phyloP scores from a whole-genome alignment of 2,797 vertebrate genomes.

The Lithobates sylvaticus region DNA sequence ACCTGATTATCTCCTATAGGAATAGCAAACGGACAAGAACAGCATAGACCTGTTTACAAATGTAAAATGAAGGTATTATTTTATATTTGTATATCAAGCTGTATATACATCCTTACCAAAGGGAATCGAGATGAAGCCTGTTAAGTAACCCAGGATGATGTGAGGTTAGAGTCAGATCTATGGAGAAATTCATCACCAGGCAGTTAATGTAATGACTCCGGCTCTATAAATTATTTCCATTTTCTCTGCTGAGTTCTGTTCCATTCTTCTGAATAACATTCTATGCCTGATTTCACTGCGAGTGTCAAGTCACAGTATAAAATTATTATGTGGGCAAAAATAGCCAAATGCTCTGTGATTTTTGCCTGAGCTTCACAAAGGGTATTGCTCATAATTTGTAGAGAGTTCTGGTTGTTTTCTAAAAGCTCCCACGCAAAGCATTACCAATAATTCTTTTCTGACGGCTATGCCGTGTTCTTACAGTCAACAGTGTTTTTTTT shows the following conservation, averaged over 20 bases:
- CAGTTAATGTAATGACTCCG: slow-evolving; percentile 47
- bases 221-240: slow-evolving; percentile 53
- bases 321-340: slow-evolving; percentile 45
- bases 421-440: slow-evolving; percentile 30
- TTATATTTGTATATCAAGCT: slow-evolving; percentile 22
- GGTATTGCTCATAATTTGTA: slow-evolving; percentile 23
- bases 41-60: neutral
- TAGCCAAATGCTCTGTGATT: slow-evolving; percentile 46
- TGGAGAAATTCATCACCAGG: slow-evolving; percentile 46
- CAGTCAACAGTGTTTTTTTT: neutral
- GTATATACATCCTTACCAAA: slow-evolving; percentile 23
- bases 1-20: neutral
- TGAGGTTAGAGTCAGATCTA: slow-evolving; percentile 42
- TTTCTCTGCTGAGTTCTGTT: slow-evolving; percentile 49
- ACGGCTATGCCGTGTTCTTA: neutral
- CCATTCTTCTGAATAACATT: slow-evolving; percentile 42
- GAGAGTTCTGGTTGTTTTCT: slow-evolving; percentile 24
- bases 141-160: slow-evolving; percentile 17
- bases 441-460: slow-evolving; percentile 20
- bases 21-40: neutral
- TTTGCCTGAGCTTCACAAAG: slow-evolving; percentile 34
- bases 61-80: neutral
- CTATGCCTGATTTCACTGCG: slow-evolving; percentile 51
- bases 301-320: slow-evolving; percentile 52
- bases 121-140: slow-evolving; percentile 7